Base-by-base conservation (phyloP, 2,113 vertebrate species). In the Polypterus bichir region DNA sequence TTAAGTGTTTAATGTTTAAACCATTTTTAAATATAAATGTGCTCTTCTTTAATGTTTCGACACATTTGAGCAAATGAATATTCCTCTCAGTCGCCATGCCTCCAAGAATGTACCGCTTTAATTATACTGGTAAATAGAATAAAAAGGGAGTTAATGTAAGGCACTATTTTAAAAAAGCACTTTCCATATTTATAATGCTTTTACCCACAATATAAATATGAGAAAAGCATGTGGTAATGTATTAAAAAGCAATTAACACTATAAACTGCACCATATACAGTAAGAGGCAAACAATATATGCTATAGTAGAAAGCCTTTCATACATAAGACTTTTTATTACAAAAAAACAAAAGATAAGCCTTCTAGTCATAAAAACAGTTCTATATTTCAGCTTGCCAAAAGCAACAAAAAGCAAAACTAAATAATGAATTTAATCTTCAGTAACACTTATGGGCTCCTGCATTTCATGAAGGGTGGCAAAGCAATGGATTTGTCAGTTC, bases 161-260 rank as follows among this genome's bases (percentile, higher is more conserved):
- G 48, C 57, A 62, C 62, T 66, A 52, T 46, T 48, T 55, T 5
- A 55, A 49, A 63, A 44, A 49, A 62, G 65, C 10, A 48, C 44
- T 62, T 66, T 54, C 52, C 46, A 49, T 66, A 55, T 62, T 62
- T 59, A 49, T 54, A 46, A 62, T 59, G 47, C 54, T 65, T 11
- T 5, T 49, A 45, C 27, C 27, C 27, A 27, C 27, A 27, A 27
- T 53, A 56, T 46, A 56, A 44, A 44, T 7, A 59, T 54, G 48
- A 62, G 4, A 52, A 62, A 66, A 63, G 47, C 9, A 62, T 27
- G 51, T 59, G 53, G 44, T 48, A 49, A 62, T 63, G 65, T 54
- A 53, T 59, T 63, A 49, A 62, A 53, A 66, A 66, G 60, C 61
- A 66, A 66, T 66, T 66, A 66, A 52, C 7, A 60, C 27, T 27